Base-by-base conservation (phyloP, 2,113 vertebrate species). In the Raphicerus campestris region DNA sequence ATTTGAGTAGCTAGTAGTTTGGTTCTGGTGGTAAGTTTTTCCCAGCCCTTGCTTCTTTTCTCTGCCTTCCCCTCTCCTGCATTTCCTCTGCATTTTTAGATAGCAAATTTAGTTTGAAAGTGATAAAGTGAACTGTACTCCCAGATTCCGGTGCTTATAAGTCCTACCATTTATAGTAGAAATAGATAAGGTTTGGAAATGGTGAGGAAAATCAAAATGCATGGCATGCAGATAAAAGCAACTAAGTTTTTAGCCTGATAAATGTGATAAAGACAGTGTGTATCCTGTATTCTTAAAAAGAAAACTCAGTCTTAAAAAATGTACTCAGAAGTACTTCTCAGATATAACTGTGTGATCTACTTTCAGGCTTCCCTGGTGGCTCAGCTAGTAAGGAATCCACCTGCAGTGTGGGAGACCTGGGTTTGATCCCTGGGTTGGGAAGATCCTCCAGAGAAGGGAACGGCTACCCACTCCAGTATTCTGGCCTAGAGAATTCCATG, bases 271-370 rank as follows among this genome's bases (percentile, higher is more conserved):
- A 49, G 58, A 49, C 11, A 56, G 17, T 85, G 16, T 81, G 11
- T 87, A 92, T 70, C 82, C 42, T 66, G 30, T 87, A 91, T 95
- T 83, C 47, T 87, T 95, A 83, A 90, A 93, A 90, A 89, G 39
- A 87, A 28, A 75, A 58, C 35, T 81, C 51, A 45, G 2, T 86
- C 32, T 89, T 96, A 85, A 83, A 85, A 70, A n/a, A 58, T 47
- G 10, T 75, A 58, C 81, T 77, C 75, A 22, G 32, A 89, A 58
- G 35, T 77, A 15, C 19, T 93, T 90, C 85, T 87, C 58, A 84
- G 89, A 85, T 61, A n/a, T 61, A 89, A 28, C 17, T 63, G 16
- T 91, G 3, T 89, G 47, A 85, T 82, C 56, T 63, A 15, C 22
- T 89, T 93, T 73, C 0, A 0, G 20, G n/a, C 66, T 73, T 73